Evolutionary conservation across 2,113 vertebrate species (phyloP), one percentile per base, ranked within the genome.

Genomic region (Paraplagusia blochii): DNA sequence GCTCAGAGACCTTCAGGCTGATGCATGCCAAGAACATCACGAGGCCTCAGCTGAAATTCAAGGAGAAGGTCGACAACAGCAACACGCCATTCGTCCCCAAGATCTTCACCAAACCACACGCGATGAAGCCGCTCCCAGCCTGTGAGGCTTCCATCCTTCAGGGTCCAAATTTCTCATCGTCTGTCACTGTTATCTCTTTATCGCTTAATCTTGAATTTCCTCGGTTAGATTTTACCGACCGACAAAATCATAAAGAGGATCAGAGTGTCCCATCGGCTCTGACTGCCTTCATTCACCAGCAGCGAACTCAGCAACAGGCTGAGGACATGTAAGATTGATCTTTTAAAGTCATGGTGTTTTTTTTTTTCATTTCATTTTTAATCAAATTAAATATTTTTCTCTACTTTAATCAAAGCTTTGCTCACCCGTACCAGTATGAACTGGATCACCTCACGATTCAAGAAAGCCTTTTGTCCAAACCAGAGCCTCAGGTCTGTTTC

Each of bases 381-480:
- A 19, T 46, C 5, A 17, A 15, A 17, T 7, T 13, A 40, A 11
- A 0, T 36, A 13, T 7, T 58, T 61, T 58, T 39, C 2, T 58
- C 61, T 58, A 39, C 6, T 29, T 56, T 36, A 17, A 10, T 70
- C 0, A 44, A 99, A 96, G 94, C n/a, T 95, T 95, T 89, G 91
- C 92, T 50, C 97, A 99, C 51, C 97, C 96, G 5, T 99, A 98
- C 66, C 94, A 95, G 8, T 93, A 95, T 77, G 97, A 99, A 51
- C 66, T 99, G 44, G 93, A 97, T 35, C 94, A 90, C 83, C 91
- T 96, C 49, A 83, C 81, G 9, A 76, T 92, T 49, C 73, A 90
- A 15, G 93, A 94, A n/a, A 82, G 11, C 29, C 80, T 93, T 49
- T 83, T 93, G 9, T 78, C 87, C 15, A 96, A 93, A 66, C 91